Percentiles rank a stretch among this genome's conserved stretches.
These are phyloP conservation scores for Gryllus longicercus DNA, from an alignment of 2,888 invertebrate species.

Conservation along the genomic window DNA sequence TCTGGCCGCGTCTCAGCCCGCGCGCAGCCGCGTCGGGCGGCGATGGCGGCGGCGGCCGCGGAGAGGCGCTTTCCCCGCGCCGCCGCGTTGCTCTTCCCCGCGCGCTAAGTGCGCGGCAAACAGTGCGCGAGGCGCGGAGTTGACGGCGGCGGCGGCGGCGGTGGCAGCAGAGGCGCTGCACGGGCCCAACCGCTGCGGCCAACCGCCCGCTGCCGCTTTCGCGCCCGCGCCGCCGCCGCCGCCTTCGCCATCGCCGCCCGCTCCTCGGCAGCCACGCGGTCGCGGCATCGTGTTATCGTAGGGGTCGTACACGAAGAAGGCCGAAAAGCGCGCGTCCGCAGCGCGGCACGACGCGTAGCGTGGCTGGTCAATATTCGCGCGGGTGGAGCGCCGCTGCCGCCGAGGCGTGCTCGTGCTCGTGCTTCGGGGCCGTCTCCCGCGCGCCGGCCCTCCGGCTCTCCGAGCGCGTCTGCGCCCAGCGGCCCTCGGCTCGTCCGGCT, in stretches of 20 bases:
- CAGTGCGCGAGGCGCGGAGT: neutral
- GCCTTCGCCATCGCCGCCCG: neutral
- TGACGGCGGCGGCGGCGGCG: neutral
- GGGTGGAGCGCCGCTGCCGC: no score
- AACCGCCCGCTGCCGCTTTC: neutral
- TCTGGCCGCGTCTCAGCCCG: no score
- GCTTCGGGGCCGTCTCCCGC: no score
- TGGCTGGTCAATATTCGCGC: no score
- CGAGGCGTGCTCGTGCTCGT: no score
- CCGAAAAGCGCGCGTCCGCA: no score
- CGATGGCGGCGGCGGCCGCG: neutral
- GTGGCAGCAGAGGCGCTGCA: neutral
- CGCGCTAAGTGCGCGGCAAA: neutral
- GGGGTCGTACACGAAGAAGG: neutral
- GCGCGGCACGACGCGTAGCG: no score
- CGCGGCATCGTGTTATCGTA: neutral
- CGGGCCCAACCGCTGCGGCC: neutral
- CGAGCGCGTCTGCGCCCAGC: neutral
- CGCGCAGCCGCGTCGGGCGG: neutral
- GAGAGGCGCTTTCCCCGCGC: conserved; percentile 11
- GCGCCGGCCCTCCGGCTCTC: no score
- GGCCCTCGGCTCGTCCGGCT: neutral
- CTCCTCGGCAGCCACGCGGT: neutral
- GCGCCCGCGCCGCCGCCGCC: neutral
- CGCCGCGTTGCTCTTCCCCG: neutral